Percentiles rank a stretch among this genome's conserved stretches.
These are phyloP conservation scores for Helarctos malayanus DNA, from an alignment of 2,797 vertebrate genomes.

Conservation along the genomic window DNA sequence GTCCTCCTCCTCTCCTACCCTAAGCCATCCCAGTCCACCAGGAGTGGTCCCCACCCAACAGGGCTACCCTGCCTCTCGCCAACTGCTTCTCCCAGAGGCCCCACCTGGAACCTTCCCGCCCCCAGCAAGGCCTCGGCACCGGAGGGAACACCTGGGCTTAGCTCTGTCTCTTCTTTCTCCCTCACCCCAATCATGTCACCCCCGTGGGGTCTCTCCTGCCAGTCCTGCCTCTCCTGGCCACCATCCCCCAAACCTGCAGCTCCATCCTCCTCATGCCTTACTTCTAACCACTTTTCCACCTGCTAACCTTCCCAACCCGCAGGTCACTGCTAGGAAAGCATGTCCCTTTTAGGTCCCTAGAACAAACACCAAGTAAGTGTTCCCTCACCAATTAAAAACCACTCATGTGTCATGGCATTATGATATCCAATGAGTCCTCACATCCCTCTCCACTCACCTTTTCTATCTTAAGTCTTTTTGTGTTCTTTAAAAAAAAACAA, in stretches of 20 bases:
- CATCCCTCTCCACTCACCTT: neutral
- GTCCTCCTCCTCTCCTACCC: neutral
- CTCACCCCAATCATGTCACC: neutral
- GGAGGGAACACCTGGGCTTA: fast-evolving
- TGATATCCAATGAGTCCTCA: neutral
- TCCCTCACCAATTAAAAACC: neutral
- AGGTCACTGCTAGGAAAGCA: neutral
- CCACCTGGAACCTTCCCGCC: neutral
- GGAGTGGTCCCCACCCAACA: neutral
- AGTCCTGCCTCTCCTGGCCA: neutral
- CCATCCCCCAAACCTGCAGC: neutral
- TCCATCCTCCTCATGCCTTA: neutral
- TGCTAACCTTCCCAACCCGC: neutral
- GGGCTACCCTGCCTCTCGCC: neutral
- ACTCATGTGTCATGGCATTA: neutral
- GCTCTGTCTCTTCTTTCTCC: neutral
- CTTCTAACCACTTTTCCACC: neutral
- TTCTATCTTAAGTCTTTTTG: neutral
- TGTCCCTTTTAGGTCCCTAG: neutral
- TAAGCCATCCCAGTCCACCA: too few species aligned
- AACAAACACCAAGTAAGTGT: neutral
- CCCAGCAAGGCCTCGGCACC: neutral
- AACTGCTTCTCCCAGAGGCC: neutral
- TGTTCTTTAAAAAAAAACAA: neutral
- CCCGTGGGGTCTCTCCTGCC: fast-evolving